Percentiles rank a stretch among this genome's conserved stretches.
These are phyloP conservation scores for Burhinus bistriatus DNA, from an alignment of 2,113 vertebrate genomes.

Conservation along the genomic window DNA sequence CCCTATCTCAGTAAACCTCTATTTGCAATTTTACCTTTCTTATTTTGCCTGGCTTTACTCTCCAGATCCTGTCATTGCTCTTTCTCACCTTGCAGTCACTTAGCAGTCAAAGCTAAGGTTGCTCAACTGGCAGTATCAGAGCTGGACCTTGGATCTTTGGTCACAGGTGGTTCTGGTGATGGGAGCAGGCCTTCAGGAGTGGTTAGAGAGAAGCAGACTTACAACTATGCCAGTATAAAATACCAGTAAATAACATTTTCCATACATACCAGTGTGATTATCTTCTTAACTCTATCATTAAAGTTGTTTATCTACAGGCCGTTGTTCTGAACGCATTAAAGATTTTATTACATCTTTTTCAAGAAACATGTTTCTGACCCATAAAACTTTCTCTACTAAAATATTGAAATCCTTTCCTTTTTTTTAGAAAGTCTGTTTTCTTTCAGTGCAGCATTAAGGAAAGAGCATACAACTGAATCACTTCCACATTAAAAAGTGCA, in stretches of 20 bases:
- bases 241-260: neutral
- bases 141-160: neutral
- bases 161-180: too few species aligned
- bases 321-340: neutral
- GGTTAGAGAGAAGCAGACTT: neutral
- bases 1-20: neutral
- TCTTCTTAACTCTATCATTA: neutral
- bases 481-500: neutral
- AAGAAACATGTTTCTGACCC: neutral
- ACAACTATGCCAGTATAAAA: neutral
- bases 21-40: neutral
- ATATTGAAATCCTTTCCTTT: neutral
- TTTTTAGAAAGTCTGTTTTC: neutral
- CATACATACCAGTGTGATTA: neutral
- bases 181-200: neutral
- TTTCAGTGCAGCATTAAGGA: neutral
- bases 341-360: neutral
- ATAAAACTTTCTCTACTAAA: neutral
- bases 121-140: neutral
- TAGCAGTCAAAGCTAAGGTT: neutral
- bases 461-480: neutral
- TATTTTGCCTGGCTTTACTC: neutral
- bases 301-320: neutral
- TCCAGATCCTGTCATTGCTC: neutral
- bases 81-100: neutral